Base-by-base conservation (phyloP, 2,113 vertebrate species). In the Sinocyclocheilus grahami region DNA sequence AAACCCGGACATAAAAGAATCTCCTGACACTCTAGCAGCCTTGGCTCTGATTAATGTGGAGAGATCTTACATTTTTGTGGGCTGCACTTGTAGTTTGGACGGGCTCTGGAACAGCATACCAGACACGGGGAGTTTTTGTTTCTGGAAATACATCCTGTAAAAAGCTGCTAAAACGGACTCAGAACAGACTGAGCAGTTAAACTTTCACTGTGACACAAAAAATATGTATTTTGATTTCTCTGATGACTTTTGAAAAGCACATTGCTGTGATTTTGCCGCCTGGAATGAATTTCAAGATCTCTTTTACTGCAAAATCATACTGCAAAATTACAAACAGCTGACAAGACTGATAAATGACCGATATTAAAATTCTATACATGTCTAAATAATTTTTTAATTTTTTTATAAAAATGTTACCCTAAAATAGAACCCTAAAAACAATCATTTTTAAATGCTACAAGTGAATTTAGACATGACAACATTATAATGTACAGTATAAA, bases 61-160 rank as follows among this genome's bases (percentile, higher is more conserved):
- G n/a, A 39, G 33, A 39, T 60, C 77, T 79, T n/a, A 37, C 58
- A 82, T 67, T 67, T 51, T 67, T 82, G 79, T 67, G 79, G 79
- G 79, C 42, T 67, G 62, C 62, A 82, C 79, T 82, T 82, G 79
- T 82, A 82, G 79, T 69, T 82, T 69, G 42, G 62, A 69, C 13
- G 13, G 79, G 46, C 24, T 82, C 42, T 67, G 62, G 79, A 82
- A 80, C 37, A 63, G 63, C 58, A 63, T 69, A 82, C 79, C 79
- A 67, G 79, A 82, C 60, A 33, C 16, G 0, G 24, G 39, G 42
- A 67, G 79, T 20, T 67, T 82, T 67, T 51, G 22, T 62, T 80
- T 42, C 42, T 65, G 39, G 24, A 82, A 67, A 30, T 24, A 24
- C 30, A 39, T 39, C 30, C 24, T 16, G 33, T 62, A 39, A 60